Conservation (phyloP, 2,113 vertebrate species). For the human region GRCh38 chr3:23765501-23766000, state of each 20-base stretch:
- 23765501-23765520: not conserved
- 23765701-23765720: too few relatives aligned
- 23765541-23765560: not conserved
- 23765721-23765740: not conserved
- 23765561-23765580: not conserved
- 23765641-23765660: not conserved
- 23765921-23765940: not conserved
- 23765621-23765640: too few relatives aligned
- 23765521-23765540: not conserved
- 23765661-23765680: not conserved
- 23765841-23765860: not conserved
- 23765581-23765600: not conserved
- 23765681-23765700: not conserved
- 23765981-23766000: not conserved
- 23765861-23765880: not conserved
- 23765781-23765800: not conserved
- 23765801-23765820: not conserved
- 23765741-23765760: not conserved
- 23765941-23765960: not conserved
- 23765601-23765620: not conserved
- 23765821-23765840: not conserved
- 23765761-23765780: not conserved
- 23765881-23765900: not conserved
- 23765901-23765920: not conserved
- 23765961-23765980: not conserved